Percentiles rank a stretch among this genome's conserved stretches.
phyloP scores from a whole-genome alignment of 35 echinoderm and acorn worm species.

The Nesometra sesokonis region DNA sequence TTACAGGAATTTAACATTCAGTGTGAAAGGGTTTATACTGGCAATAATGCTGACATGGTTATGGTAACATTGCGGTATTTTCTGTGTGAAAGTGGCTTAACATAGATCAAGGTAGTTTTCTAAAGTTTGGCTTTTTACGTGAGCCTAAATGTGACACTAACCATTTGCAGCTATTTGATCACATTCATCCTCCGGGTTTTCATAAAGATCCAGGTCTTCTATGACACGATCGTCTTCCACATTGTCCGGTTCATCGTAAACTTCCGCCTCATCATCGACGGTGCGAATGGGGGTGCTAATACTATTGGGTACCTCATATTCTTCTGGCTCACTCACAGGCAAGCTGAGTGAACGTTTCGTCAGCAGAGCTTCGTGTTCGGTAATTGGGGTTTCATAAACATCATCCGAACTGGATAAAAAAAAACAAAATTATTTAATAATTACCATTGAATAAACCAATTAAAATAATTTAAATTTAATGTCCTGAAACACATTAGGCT shows the following conservation, averaged over 20 bases:
- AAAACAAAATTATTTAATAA: too few relatives aligned
- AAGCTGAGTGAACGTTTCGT: not conserved
- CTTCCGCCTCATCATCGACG: not conserved
- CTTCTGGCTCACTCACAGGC: not conserved
- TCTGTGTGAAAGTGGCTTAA: too few relatives aligned
- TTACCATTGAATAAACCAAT: too few relatives aligned
- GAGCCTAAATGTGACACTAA: not conserved
- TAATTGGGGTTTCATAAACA: not conserved
- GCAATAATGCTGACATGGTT: too few relatives aligned
- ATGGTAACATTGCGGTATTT: too few relatives aligned
- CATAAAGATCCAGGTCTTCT: not conserved
- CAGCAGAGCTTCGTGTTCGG: not conserved
- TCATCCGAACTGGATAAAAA: not conserved
- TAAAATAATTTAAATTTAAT: too few relatives aligned
- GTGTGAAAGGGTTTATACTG: too few relatives aligned
- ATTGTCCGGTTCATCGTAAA: not conserved
- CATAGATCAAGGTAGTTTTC: too few relatives aligned
- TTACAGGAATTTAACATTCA: too few relatives aligned
- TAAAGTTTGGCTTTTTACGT: too few relatives aligned
- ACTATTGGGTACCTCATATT: not conserved
- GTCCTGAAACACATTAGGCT: too few relatives aligned
- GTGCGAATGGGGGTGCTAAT: not conserved
- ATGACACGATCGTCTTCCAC: not conserved
- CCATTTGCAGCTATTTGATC: not conserved
- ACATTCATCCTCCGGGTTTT: not conserved